Evolutionary conservation across 2,797 vertebrate genomes (phyloP).

Genomic region (Meriones psammophilus): DNA sequence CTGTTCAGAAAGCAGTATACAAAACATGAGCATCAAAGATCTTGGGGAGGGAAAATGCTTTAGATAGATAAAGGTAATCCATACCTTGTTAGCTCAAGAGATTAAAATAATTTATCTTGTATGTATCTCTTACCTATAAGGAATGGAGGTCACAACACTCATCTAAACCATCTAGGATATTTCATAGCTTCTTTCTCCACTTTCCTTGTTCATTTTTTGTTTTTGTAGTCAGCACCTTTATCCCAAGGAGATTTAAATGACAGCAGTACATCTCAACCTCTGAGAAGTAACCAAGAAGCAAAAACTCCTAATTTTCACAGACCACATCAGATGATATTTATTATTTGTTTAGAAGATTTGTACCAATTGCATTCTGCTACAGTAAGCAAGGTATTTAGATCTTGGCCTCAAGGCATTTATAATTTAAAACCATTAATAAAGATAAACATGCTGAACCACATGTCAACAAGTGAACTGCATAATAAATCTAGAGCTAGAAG

Average conservation of each 20-base stretch:
- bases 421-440: slow-evolving; percentile 74
- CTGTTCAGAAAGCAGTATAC: slow-evolving; percentile 43
- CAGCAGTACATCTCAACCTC: slow-evolving; percentile 21
- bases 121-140: not conserved
- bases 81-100: slow-evolving; percentile 37
- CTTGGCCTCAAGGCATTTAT: slow-evolving; percentile 58
- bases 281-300: slow-evolving; percentile 45
- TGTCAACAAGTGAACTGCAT: slow-evolving; percentile 49
- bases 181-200: not conserved
- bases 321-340: slow-evolving; percentile 22
- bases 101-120: not conserved
- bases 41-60: slow-evolving; percentile 31
- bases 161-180: slow-evolving; percentile 12
- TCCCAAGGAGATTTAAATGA: not conserved
- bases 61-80: slow-evolving; percentile 38
- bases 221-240: not conserved
- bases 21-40: slow-evolving; percentile 23
- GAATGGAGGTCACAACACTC: not conserved
- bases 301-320: slow-evolving; percentile 35
- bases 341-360: slow-evolving; percentile 45
- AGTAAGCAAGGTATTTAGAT: slow-evolving; percentile 65
- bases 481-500: slow-evolving; percentile 54
- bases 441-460: slow-evolving; percentile 57
- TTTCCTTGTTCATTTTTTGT: not conserved
- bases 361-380: slow-evolving; percentile 30